Percentiles rank a stretch among this genome's conserved stretches.
phyloP scores from a whole-genome alignment of 2,888 invertebrate species.

The Drosophila pegasa region DNA sequence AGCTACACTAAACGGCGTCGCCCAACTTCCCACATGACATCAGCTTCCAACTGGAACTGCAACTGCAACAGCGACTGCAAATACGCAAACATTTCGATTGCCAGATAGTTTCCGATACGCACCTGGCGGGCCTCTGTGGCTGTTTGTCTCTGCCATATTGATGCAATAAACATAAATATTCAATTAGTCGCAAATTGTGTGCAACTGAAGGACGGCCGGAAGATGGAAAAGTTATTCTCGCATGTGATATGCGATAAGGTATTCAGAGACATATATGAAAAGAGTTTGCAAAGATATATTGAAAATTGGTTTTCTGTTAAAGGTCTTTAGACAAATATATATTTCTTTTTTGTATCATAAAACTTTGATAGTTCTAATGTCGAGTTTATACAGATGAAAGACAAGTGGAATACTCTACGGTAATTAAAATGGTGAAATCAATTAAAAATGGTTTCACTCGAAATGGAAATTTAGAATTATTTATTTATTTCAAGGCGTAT shows the following conservation, averaged over 20 bases:
- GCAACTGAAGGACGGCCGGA: neutral
- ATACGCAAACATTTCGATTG: slow-evolving; percentile 26
- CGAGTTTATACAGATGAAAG: no score
- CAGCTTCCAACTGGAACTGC: slow-evolving; percentile 7
- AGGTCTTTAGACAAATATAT: no score
- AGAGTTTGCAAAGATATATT: no score
- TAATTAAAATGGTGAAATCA: no score
- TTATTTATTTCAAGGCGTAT: no score
- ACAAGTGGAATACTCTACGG: no score
- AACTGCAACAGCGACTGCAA: slow-evolving; percentile 1
- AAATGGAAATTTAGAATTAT: no score
- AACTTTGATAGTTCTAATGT: no score
- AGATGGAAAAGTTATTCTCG: neutral
- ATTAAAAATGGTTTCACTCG: no score
- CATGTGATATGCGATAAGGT: neutral
- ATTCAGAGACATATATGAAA: no score
- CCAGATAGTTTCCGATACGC: slow-evolving; percentile 29
- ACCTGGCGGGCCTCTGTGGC: neutral
- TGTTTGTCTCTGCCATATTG: neutral
- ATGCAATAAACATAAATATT: slow-evolving; percentile 9
- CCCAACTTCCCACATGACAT: slow-evolving; percentile 1
- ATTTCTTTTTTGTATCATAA: no score
- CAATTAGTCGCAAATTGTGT: neutral
- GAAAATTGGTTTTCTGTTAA: no score
- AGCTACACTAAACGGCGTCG: slow-evolving; percentile 6